A percentile compares a stretch with the other conserved stretches of the same genome.
These are phyloP conservation scores for Drosophila bipectinata DNA, from an alignment of 1,140 invertebrate genomes.

Conservation along the genomic window DNA sequence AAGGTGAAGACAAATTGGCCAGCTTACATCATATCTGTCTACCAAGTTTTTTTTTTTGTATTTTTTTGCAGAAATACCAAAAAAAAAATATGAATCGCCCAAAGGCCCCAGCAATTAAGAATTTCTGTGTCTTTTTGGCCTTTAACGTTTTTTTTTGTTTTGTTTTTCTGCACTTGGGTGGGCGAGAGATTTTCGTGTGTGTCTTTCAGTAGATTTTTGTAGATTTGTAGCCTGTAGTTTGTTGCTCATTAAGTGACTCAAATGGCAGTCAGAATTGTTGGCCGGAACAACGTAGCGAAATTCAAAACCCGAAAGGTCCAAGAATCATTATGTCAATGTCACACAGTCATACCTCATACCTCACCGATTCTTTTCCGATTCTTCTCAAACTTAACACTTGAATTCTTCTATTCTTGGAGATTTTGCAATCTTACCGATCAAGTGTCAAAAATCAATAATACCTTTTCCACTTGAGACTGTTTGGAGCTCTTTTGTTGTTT, in stretches of 20 bases:
- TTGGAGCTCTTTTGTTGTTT: conserved; percentile 5
- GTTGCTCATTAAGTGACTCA: conserved; percentile 68
- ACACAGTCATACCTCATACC: conserved; percentile 62
- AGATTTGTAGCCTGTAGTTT: conserved; percentile 2
- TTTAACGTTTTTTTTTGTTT: conserved; percentile 15
- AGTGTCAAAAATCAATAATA: conserved; percentile 38
- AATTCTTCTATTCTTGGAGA: conserved; percentile 61
- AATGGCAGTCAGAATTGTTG: conserved; percentile 38
- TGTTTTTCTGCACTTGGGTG: conserved; percentile 42
- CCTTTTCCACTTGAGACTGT: conserved; percentile 2
- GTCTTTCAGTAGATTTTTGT: neutral
- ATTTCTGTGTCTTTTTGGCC: conserved; percentile 55
- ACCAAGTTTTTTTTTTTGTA: neutral
- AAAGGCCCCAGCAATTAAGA: conserved; percentile 69
- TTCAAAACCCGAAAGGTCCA: conserved; percentile 17
- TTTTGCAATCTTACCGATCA: conserved; percentile 59
- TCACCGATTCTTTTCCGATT: conserved; percentile 8
- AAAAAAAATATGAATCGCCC: conserved; percentile 47
- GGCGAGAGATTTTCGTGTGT: conserved; percentile 45
- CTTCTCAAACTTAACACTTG: conserved; percentile 47
- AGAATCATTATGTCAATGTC: conserved; percentile 81
- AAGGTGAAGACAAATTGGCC: conserved; percentile 76
- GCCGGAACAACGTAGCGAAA: conserved; percentile 26
- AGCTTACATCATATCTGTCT: conserved; percentile 65
- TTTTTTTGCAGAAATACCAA: conserved; percentile 11